Conservation (phyloP, 2,113 vertebrate genomes). For the Chaetodon trifascialis region DNA sequence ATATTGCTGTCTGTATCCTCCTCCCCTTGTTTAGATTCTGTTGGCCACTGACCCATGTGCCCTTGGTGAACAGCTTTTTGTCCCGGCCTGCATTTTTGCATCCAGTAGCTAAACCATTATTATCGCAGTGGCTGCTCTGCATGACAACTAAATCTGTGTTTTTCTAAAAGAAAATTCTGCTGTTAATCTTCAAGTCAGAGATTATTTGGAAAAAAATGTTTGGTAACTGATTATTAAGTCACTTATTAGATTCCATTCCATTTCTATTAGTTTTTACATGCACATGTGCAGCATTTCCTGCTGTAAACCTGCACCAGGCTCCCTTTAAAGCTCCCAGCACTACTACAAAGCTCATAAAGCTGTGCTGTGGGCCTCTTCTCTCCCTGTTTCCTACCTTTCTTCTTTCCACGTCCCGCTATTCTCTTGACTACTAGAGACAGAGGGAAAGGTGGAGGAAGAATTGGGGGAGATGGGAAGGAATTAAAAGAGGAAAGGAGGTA, state of each 20-base stretch:
- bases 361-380: slow-evolving; percentile 47
- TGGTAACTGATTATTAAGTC: neutral
- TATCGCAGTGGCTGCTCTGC: slow-evolving; percentile 17
- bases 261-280: neutral
- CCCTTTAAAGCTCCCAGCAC: slow-evolving; percentile 42
- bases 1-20: slow-evolving; percentile 33
- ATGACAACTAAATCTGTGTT: slow-evolving; percentile 1
- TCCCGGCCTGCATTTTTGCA: slow-evolving; percentile 37
- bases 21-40: slow-evolving; percentile 60
- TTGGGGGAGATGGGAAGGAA: neutral
- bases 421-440: neutral
- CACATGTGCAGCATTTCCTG: neutral
- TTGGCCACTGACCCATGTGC: slow-evolving; percentile 55
- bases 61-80: slow-evolving; percentile 60
- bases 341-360: slow-evolving; percentile 43
- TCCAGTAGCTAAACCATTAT: slow-evolving; percentile 13
- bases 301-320: slow-evolving; percentile 32
- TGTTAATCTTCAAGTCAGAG: neutral
- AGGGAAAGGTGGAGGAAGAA: neutral
- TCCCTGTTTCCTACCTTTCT: slow-evolving; percentile 37
- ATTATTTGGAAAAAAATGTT: neutral
- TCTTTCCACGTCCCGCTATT: slow-evolving; percentile 18
- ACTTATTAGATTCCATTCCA: neutral
- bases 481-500: neutral
- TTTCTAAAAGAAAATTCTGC: neutral